These are phyloP conservation scores for Drosophila anceps DNA, from an alignment of 2,888 invertebrate genomes.

Conservation along the genomic window DNA sequence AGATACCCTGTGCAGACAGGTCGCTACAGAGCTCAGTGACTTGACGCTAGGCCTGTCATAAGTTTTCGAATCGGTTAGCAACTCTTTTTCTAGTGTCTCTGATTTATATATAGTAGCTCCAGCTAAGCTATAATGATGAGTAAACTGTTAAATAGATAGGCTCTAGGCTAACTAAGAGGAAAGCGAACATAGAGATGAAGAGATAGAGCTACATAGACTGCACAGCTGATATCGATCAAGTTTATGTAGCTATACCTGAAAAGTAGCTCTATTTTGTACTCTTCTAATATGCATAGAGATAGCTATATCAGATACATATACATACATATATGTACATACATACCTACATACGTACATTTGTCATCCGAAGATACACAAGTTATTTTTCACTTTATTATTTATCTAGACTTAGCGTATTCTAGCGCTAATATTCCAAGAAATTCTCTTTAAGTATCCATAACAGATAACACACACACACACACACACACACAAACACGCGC, in stretches of 20 bases:
- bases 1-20: neutral
- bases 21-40: no score
- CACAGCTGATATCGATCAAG: no score
- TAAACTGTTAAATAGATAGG: no score
- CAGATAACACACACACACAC: constrained; percentile 27
- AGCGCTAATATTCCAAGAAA: constrained; percentile 31
- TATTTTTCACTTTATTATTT: neutral
- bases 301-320: neutral
- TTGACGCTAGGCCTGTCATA: neutral
- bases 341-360: neutral
- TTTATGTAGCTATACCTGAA: no score
- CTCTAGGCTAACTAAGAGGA: neutral
- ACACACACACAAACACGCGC: neutral
- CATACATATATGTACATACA: neutral
- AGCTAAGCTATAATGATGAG: neutral
- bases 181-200: neutral
- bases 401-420: neutral
- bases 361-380: neutral
- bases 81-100: no score
- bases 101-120: neutral
- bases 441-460: constrained; percentile 35
- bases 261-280: neutral
- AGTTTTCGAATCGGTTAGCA: neutral
- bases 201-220: no score
- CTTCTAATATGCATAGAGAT: neutral